Evolutionary conservation across 35 echinoderm and acorn worm species (phyloP).

Genomic region (Acanthaster planci): DNA sequence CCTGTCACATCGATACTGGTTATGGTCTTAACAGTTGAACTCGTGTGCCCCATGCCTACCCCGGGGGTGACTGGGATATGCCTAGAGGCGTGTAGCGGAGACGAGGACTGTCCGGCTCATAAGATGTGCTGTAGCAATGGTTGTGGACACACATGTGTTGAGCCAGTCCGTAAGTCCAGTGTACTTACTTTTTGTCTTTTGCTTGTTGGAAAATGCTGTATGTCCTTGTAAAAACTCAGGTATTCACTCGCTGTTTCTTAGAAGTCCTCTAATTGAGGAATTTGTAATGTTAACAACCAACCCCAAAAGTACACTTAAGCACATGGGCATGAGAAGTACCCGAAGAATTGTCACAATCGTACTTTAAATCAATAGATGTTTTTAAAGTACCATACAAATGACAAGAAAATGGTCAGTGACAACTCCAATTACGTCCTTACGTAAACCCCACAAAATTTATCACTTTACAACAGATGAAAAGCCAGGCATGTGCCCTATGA

Average conservation of each 20-base stretch:
- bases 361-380: too few species aligned
- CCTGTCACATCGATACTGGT: too few species aligned
- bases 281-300: too few species aligned
- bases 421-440: not conserved
- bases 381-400: too few species aligned
- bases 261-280: too few species aligned
- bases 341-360: too few species aligned
- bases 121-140: constrained; percentile 83
- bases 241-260: too few species aligned
- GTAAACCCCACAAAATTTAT: not conserved
- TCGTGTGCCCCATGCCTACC: not conserved
- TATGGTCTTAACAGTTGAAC: too few species aligned
- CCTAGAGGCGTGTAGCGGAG: constrained; percentile 10
- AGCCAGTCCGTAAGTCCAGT: not conserved
- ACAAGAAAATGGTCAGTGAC: too few species aligned
- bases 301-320: too few species aligned
- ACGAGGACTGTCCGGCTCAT: constrained; percentile 34
- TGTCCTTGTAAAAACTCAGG: not conserved
- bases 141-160: constrained; percentile 65
- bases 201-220: not conserved
- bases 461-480: not conserved
- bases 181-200: not conserved
- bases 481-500: not conserved
- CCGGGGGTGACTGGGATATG: not conserved
- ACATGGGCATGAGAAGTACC: too few species aligned